These are phyloP conservation scores for Carlito syrichta DNA, from an alignment of 2,113 vertebrate species.

Conservation along the genomic window DNA sequence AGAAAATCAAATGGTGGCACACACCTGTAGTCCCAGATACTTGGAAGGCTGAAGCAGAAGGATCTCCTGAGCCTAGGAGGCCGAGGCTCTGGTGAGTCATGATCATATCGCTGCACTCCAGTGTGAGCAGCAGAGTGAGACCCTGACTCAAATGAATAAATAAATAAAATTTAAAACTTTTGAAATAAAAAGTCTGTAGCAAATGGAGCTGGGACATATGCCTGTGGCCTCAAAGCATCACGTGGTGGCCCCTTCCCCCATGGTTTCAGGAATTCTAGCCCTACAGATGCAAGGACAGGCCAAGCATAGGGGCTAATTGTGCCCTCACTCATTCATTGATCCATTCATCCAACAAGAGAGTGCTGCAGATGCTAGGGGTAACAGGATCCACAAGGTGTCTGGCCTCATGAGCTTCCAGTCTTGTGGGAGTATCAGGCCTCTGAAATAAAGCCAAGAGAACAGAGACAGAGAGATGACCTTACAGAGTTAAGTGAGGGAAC, in stretches of 20 bases:
- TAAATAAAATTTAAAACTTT: too few species aligned
- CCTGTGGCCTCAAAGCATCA: not conserved
- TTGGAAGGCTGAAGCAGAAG: too few species aligned
- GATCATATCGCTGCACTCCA: too few species aligned
- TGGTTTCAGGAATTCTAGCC: not conserved
- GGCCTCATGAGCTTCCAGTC: not conserved
- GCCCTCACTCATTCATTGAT: not conserved
- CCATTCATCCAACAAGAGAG: rapidly evolving
- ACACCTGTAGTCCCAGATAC: too few species aligned
- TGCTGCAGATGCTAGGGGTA: not conserved
- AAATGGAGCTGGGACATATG: not conserved
- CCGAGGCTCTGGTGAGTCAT: too few species aligned
- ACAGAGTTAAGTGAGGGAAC: too few species aligned
- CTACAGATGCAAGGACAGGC: not conserved
- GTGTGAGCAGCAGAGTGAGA: too few species aligned
- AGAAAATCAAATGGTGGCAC: too few species aligned
- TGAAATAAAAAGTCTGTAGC: too few species aligned
- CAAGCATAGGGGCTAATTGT: rapidly evolving
- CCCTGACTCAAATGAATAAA: too few species aligned
- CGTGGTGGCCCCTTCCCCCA: not conserved
- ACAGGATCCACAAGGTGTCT: too few species aligned
- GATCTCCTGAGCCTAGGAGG: too few species aligned
- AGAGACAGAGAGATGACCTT: not conserved
- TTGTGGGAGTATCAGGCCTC: not conserved
- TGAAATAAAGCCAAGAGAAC: not conserved